Base-by-base conservation (phyloP, 2,888 invertebrate species). In the Morinoia aosen region DNA sequence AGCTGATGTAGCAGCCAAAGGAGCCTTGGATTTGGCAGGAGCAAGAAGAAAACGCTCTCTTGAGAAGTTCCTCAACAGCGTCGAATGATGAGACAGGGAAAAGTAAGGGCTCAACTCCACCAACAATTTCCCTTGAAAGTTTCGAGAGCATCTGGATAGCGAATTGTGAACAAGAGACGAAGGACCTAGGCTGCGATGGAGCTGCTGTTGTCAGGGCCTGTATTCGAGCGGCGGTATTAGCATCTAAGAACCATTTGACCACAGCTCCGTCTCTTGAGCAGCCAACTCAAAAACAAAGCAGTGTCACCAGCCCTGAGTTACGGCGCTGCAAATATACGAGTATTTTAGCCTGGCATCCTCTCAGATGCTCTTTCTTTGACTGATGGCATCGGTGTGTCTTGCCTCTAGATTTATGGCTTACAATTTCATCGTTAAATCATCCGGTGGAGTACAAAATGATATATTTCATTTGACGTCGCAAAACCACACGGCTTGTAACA, bases 51-150 rank as follows among this genome's bases (percentile, higher is more conserved):
- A 93, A 57, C 93, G 93, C 93, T 93, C 93, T 93, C 57, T 93
- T 93, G 93, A 93, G 93, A 93, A 93, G 93, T 93, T 93, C 93
- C 93, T 93, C 93, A 93, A 93, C 93, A 93, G 93, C 93, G 93
- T 57, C 93, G 93, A 93, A 93, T 93, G 93, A 93, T 93, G 93
- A 93, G 93, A 93, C 93, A 93, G 93, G 93, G 93, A 93, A 93
- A 93, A 93, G 93, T 93, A 93, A 93, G 93, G 93, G 93, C 93
- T 93, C 57, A 93, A 93, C 93, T 93, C 93, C 93, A 93, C 93
- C 93, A 57, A 93, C 93, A 93, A 93, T 93, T 93, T 93, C 93
- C 93, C 93, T 93, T 93, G 93, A 93, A 93, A 93, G 93, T 57
- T 93, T 93, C 57, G 93, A 56, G 93, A 93, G 93, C 39, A 93